Evolutionary conservation across 2,888 invertebrate species (phyloP), one percentile per base, ranked within the genome.

Genomic region (Aleiodes leptofemur): DNA sequence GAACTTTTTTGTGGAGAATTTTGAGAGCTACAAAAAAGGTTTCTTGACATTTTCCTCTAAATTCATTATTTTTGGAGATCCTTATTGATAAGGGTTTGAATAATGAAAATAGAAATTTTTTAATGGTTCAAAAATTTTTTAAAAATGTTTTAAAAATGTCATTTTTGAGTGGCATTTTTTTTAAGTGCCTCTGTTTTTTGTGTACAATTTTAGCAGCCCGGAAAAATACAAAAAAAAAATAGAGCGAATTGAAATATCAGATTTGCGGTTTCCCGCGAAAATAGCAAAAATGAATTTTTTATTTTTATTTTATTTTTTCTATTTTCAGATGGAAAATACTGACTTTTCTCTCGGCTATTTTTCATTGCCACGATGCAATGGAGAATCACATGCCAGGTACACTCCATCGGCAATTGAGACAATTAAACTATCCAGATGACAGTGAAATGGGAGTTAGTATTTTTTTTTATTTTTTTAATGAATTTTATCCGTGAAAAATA

Each of bases 361-460:
- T 51, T 23, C 13, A n/a, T 53, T 68, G 38, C 68, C 48, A 51
- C 56, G 59, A 56, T 43, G 73, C 72, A 14, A 74, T 79, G 73
- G 74, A 77, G 75, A 51, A 74, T 69, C 77, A 76, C 73, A 77
- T 80, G 72, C 50, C 78, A 38, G 77, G 76, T 50, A 74, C 77
- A 16, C 75, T 81, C 23, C 81, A 80, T 76, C 84, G 84, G 56
- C 84, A 82, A 61, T 77, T 81, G 66, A 80, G 83, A 9, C 81
- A 80, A 31, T 78, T 86, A 56, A 82, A 82, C 48, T 86, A 84
- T 79, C 85, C 85, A 55, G 84, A 85, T 68, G 84, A 87, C 56
- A 87, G 85, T 71, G 83, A 84, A 66, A 85, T 85, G 84, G 86
- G 85, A 78, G 84, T 86, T 71, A 78, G 83, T 78, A 43, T 61